Evolutionary conservation across 2,113 vertebrate species (phyloP).

Genomic region (Bostrychus sinensis): DNA sequence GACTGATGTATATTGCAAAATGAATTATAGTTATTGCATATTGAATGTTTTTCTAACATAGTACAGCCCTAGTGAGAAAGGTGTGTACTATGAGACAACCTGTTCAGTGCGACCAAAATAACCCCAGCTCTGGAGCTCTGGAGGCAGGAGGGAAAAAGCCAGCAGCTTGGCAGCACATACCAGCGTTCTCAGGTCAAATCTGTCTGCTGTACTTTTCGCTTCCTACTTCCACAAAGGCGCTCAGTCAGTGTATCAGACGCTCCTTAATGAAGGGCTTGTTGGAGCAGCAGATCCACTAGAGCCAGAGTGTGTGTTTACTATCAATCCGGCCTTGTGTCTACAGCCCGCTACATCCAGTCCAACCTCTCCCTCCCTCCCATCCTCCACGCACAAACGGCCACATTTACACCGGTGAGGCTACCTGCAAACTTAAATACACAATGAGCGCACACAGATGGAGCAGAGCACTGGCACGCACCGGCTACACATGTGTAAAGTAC

Average conservation of each 20-base stretch:
- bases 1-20: too few relatives aligned
- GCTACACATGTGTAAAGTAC: constrained; percentile 15
- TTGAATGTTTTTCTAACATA: too few relatives aligned
- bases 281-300: constrained; percentile 67
- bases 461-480: constrained; percentile 16
- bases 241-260: constrained; percentile 72
- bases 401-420: constrained; percentile 63
- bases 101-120: constrained; percentile 58
- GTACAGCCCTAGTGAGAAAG: constrained; percentile 31
- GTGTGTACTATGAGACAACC: constrained; percentile 53
- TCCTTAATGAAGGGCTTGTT: constrained; percentile 76
- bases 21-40: too few relatives aligned
- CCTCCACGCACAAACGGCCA: constrained; percentile 62
- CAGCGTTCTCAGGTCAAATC: constrained; percentile 67
- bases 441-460: constrained; percentile 47
- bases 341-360: constrained; percentile 61
- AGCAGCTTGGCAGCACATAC: constrained; percentile 47
- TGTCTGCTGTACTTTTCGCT: constrained; percentile 71
- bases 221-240: constrained; percentile 72
- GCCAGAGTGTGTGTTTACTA: constrained; percentile 70
- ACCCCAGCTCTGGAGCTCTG: constrained; percentile 35
- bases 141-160: not conserved
- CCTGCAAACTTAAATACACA: constrained; percentile 53
- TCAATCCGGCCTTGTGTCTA: constrained; percentile 75
- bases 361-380: constrained; percentile 10